Base-by-base conservation (phyloP, 2,888 invertebrate species). In the Meiosimyza decipiens region DNA sequence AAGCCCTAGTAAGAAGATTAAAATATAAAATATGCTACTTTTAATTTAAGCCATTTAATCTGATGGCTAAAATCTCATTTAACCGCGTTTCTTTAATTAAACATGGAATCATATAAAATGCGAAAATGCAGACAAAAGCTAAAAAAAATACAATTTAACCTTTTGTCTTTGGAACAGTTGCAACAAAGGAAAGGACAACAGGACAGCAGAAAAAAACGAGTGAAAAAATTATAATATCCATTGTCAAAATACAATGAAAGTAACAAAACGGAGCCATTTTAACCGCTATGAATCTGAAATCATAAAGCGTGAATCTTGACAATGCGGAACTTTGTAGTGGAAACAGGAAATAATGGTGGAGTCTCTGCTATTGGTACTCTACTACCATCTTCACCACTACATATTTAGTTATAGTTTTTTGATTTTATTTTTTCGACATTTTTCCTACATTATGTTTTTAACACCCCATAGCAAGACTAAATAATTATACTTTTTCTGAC, bases 81-180 rank as follows among this genome's bases (percentile, higher is more conserved):
- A 51, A 69, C 67, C 6, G 60, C 22, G 18, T 11, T 60, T 69
- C 68, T 50, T 69, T 69, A 69, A 69, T 69, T 69, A 69, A 69
- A 69, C 68, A 18, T 55, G 64, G 51, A 50, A 64, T 22, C 16
- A 18, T 15, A 59, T 15, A 69, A 69, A 28, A 57, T 50, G 59
- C 50, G 47, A 15, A 64, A 51, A 22, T 12, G 28, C 49, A 69
- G 68, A 69, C 59, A 52, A 40, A 49, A 59, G 50, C 6, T 22
- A 22, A 60, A 15, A 40, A 40, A 40, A 59, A 47, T 47, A 50
- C 50, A 51, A 49, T 59, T 69, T 59, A 59, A 59, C 59, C 59
- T 69, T 59, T 59, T 59, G 59, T 50, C n/a, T 60, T 18, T 40
- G 9, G 40, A 9, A 40, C 9, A 40, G 40, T 40, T 40, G 9